These are phyloP conservation scores for Phortica okadai DNA, from an alignment of 2,888 invertebrate species.

Conservation along the genomic window DNA sequence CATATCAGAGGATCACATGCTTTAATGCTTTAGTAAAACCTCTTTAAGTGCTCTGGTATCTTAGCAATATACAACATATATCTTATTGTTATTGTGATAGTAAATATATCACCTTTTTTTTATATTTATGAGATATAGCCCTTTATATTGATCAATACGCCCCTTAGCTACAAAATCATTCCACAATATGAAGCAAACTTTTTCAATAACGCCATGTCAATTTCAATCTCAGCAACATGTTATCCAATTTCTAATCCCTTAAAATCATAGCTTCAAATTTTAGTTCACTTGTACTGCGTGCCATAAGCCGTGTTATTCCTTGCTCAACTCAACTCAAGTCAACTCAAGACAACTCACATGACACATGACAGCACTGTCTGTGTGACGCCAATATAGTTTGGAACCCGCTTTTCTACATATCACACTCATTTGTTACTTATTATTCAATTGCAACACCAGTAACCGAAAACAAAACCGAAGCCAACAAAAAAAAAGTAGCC, in stretches of 20 bases:
- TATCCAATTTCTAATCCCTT: slow-evolving; percentile 9
- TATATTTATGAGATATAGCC: too few species aligned
- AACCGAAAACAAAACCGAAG: not conserved
- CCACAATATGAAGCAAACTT: too few species aligned
- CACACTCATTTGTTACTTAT: slow-evolving; percentile 20
- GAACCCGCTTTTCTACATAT: slow-evolving; percentile 3
- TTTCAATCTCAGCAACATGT: not conserved
- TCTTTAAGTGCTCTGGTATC: too few species aligned
- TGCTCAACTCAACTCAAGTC: not conserved
- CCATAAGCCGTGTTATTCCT: slow-evolving; percentile 21
- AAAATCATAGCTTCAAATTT: not conserved
- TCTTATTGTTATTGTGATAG: too few species aligned
- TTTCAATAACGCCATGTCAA: too few species aligned
- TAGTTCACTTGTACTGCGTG: not conserved
- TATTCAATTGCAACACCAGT: slow-evolving; percentile 47
- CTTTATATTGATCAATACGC: too few species aligned
- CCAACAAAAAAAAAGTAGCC: not conserved
- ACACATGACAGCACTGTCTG: slow-evolving; percentile 13
- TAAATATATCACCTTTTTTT: too few species aligned
- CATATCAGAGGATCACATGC: too few species aligned
- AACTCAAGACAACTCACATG: not conserved
- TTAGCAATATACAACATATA: too few species aligned
- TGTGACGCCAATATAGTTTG: not conserved
- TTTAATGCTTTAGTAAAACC: too few species aligned
- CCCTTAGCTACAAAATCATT: too few species aligned